These are phyloP conservation scores for Venustoraphidia nigricollis DNA, from an alignment of 2,888 invertebrate genomes.

Conservation along the genomic window DNA sequence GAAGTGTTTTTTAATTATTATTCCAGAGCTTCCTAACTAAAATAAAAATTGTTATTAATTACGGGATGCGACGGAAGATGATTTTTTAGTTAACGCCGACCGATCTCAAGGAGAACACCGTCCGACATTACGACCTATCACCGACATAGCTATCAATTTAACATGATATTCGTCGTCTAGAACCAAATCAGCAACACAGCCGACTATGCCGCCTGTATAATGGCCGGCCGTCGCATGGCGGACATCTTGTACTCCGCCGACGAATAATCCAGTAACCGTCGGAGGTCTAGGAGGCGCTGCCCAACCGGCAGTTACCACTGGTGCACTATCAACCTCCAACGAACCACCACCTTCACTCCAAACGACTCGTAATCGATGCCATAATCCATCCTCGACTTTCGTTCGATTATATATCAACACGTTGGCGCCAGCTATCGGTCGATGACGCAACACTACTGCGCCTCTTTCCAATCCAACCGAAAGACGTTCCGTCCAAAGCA, in stretches of 20 bases:
- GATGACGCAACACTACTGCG: slow-evolving; percentile 59
- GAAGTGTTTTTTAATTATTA: not conserved
- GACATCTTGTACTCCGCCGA: slow-evolving; percentile 41
- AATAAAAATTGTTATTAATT: not conserved
- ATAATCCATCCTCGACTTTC: slow-evolving; percentile 76
- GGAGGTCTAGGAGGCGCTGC: slow-evolving; percentile 76
- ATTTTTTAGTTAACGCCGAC: too few species aligned
- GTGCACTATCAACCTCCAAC: slow-evolving; percentile 76
- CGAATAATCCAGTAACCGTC: slow-evolving; percentile 75
- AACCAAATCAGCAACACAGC: slow-evolving; percentile 45
- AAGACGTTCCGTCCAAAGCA: slow-evolving; percentile 77
- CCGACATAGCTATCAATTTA: slow-evolving; percentile 30
- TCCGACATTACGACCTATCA: slow-evolving; percentile 30
- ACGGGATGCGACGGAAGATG: not conserved
- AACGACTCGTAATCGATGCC: slow-evolving; percentile 62
- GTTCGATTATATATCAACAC: slow-evolving; percentile 72
- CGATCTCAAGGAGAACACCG: slow-evolving; percentile 21
- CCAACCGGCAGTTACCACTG: slow-evolving; percentile 62
- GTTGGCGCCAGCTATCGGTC: slow-evolving; percentile 77
- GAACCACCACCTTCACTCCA: slow-evolving; percentile 64
- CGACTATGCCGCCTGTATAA: slow-evolving; percentile 38
- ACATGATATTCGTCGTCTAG: slow-evolving; percentile 43
- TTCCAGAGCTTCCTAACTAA: not conserved
- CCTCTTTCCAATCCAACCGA: slow-evolving; percentile 73
- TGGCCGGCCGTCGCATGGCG: slow-evolving; percentile 24